Evolutionary conservation across 1,140 invertebrate species (phyloP), one percentile per base, ranked within the genome.

Genomic region (Drosophila serrata): DNA sequence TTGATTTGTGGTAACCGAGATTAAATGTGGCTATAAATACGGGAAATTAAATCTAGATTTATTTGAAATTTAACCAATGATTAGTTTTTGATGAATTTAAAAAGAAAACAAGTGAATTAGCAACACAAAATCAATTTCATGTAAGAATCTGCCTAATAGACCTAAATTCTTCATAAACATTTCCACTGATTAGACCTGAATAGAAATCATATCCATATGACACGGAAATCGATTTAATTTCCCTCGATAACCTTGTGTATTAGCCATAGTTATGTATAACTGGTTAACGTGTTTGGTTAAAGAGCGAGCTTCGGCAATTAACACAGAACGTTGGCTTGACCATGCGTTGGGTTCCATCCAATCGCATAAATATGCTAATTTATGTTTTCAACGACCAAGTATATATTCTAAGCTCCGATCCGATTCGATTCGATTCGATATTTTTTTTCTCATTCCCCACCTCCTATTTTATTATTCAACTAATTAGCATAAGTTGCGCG

Each of bases 321-420:
- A 60, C 56, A 64, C 39, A 64, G 62, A 64, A 60, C 39, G 11
- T 43, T 61, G 56, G 55, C 31, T 64, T 9, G 29, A 35, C 43
- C 53, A 56, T n/a, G n/a, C n/a, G n/a, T n/a, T n/a, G n/a, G n/a
- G n/a, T n/a, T n/a, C n/a, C n/a, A n/a, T n/a, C n/a, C n/a, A n/a
- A n/a, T 68, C 45, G 46, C 65, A 68, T 68, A 64, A 64, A 68
- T 68, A 64, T 51, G 60, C 35, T 68, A 68, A 64, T 68, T 64
- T 51, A 64, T 65, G 46, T 65, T 64, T 68, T 33, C 42, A 40
- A 35, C 60, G 24, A 12, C 45, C n/a, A 33, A 29, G 55, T 31
- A 31, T 43, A 7, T 46, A 37, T 68, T 64, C 45, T 64, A 40
- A 33, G 46, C 45, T n/a, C 5, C 17, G 27, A 29, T n/a, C 5